Base-by-base conservation (phyloP, 2,888 invertebrate species). In the Orthosia cruda region DNA sequence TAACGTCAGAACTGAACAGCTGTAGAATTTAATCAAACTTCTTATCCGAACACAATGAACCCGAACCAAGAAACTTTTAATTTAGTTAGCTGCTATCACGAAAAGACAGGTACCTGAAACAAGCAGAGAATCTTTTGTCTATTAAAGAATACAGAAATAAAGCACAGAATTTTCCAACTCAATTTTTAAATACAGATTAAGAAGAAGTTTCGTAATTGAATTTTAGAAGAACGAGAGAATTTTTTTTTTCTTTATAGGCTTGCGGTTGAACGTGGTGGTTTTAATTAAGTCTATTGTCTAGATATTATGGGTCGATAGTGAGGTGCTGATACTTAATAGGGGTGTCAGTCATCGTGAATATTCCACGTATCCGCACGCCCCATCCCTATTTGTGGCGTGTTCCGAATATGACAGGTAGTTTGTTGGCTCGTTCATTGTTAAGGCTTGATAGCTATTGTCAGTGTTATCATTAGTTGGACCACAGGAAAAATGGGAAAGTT, bases 61-160 rank as follows among this genome's bases (percentile, higher is more conserved):
- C 45, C 66, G 74, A 83, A 80, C 71, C 76, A 61, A 69, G 77
- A 67, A 86, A 87, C 82, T 87, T 88, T 87, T 84, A 85, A 86
- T 85, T 88, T 82, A 82, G 80, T 84, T 86, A 77, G 79, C 81
- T 76, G 67, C 70, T 86, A 84, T 85, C 86, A 77, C 74, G 80
- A 81, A 74, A 77, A 71, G 83, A 80, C 81, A 74, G 82, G 77
- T 88, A 89, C 80, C 90, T 90, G 90, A 74, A 90, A 90, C 89
- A 90, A 91, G 74, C 64, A 47, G 72, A 85, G 64, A 71, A 78
- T 64, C 69, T 76, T 79, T 82, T 78, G 84, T 86, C 72, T 70
- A 80, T 77, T 79, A 80, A 49, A 72, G 64, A 77, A 76, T 62
- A 74, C 59, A 72, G 77, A 71, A 80, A 74, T 70, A 73, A 74